These are phyloP conservation scores for Cydia fagiglandana DNA, from an alignment of 1,140 invertebrate genomes.

Conservation along the genomic window DNA sequence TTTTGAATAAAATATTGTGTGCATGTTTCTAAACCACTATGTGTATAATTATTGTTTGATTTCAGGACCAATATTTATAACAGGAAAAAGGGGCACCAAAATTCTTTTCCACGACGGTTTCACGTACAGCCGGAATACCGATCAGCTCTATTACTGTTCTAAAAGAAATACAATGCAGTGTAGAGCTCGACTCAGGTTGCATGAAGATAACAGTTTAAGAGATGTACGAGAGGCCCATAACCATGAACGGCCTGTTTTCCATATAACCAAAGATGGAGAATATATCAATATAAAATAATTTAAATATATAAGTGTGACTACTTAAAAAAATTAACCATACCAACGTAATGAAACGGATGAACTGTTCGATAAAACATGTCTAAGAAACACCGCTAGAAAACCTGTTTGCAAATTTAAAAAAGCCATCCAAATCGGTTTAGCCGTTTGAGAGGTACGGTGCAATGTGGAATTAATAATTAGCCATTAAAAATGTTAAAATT, in stretches of 20 bases:
- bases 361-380: no score
- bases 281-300: neutral
- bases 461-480: no score
- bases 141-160: neutral
- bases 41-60: neutral
- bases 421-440: no score
- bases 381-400: no score
- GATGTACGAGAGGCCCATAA: neutral
- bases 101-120: neutral
- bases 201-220: neutral
- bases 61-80: slow-evolving; percentile 11
- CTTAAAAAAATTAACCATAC: neutral
- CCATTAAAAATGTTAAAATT: no score
- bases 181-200: neutral
- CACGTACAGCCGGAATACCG: neutral
- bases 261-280: slow-evolving; percentile 1
- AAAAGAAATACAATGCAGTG: neutral
- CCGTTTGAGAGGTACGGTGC: no score
- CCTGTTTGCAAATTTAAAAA: no score
- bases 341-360: neutral
- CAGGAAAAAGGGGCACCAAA: neutral
- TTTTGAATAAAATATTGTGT: no score
- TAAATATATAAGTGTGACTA: neutral
- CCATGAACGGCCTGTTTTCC: neutral
- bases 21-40: no score